phyloP scores from a whole-genome alignment of 2,797 vertebrate genomes.

The Acanthurus tractus region DNA sequence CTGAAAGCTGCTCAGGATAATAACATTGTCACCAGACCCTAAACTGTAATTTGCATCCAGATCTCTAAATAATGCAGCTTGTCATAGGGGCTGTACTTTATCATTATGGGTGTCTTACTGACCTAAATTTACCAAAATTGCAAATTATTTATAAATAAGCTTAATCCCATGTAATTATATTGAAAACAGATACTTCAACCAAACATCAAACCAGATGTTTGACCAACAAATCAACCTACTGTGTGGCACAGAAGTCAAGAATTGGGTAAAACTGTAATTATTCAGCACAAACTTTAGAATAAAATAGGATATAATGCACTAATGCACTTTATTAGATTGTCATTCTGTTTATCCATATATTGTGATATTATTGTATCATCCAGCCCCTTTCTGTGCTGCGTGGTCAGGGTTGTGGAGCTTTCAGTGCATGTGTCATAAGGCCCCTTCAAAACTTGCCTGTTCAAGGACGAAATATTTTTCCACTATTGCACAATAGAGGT shows the following conservation, averaged over 20 bases:
- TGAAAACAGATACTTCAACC: background rate
- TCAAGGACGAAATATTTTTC: too few relatives aligned
- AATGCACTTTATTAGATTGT: background rate
- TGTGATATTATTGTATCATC: too few relatives aligned
- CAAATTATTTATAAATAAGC: background rate
- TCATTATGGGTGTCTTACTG: background rate
- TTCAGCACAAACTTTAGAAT: too few relatives aligned
- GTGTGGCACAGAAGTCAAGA: background rate
- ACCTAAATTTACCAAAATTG: background rate
- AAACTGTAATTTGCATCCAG: slow-evolving; percentile 10
- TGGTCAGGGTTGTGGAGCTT: slow-evolving; percentile 5
- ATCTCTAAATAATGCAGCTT: slow-evolving; percentile 12
- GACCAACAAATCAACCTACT: background rate
- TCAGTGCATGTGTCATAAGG: background rate
- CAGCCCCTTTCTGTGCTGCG: background rate
- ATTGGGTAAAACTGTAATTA: too few relatives aligned
- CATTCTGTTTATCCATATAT: background rate
- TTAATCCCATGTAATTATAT: background rate
- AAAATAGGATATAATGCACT: too few relatives aligned
- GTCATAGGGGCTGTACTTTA: background rate
- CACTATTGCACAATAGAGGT: too few relatives aligned
- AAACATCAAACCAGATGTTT: background rate
- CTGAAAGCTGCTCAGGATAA: slow-evolving; percentile 8
- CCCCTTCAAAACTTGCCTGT: too few relatives aligned
- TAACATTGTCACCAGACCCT: slow-evolving; percentile 7